Percentiles rank a stretch among this genome's conserved stretches.
Conservation (phyloP, 1,140 invertebrate species). For the Conus betulinus region DNA sequence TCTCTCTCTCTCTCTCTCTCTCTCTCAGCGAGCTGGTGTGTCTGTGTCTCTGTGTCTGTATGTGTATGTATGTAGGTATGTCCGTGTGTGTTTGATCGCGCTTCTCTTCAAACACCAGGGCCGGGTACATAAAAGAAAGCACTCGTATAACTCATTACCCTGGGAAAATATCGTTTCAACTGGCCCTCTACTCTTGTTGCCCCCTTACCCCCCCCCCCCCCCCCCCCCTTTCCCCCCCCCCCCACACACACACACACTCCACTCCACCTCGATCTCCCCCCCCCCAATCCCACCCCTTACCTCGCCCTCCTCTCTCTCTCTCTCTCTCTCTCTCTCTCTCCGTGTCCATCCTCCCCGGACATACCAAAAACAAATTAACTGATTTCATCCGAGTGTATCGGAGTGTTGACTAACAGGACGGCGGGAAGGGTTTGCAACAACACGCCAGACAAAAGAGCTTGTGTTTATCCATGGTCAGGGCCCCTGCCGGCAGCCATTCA, state of each 20-base stretch:
- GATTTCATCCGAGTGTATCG: slow-evolving; percentile 15
- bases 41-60: too few species aligned
- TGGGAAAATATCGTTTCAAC: too few species aligned
- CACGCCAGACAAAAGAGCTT: background rate
- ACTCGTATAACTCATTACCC: too few species aligned
- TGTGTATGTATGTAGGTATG: too few species aligned
- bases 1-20: too few species aligned
- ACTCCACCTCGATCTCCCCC: background rate
- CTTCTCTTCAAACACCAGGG: too few species aligned
- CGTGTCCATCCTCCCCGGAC: background rate
- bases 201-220: too few species aligned
- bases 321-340: slow-evolving; percentile 9
- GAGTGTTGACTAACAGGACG: background rate
- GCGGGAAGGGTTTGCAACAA: slow-evolving; percentile 13
- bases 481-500: background rate
- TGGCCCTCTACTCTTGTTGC: too few species aligned
- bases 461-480: background rate
- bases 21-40: too few species aligned
- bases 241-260: too few species aligned
- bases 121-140: too few species aligned
- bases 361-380: slow-evolving; percentile 28
- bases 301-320: background rate
- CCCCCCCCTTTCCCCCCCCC: background rate
- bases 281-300: background rate
- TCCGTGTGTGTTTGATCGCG: too few species aligned